phyloP scores from a whole-genome alignment of 2,797 vertebrate species.

The Tympanoctomys barrerae region DNA sequence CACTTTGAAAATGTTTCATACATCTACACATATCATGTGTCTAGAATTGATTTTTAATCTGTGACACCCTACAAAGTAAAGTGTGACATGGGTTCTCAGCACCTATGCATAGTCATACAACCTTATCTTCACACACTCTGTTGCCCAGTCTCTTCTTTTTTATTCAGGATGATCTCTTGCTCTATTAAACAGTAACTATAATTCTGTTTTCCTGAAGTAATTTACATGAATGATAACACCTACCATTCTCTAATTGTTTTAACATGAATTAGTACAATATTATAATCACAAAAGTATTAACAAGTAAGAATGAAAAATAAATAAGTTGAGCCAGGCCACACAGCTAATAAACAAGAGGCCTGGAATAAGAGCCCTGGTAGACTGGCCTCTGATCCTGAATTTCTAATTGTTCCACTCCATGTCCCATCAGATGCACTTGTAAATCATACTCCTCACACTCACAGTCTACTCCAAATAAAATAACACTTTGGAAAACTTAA shows the following conservation, averaged over 20 bases:
- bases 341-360: background rate
- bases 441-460: background rate
- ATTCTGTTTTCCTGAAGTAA: background rate
- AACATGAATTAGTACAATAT: background rate
- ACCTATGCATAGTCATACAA: background rate
- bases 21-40: background rate
- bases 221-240: background rate
- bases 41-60: background rate
- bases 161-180: background rate
- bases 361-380: background rate
- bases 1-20: background rate
- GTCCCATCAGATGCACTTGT: background rate
- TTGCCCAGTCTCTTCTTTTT: background rate
- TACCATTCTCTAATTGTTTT: slow-evolving; percentile 16
- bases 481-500: background rate
- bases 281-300: background rate
- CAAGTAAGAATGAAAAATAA: background rate
- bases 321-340: background rate
- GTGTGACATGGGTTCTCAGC: background rate
- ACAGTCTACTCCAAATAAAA: background rate
- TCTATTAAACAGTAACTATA: background rate
- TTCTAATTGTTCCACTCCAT: background rate
- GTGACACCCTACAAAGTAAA: background rate
- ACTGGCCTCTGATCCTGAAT: background rate
- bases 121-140: background rate